Evolutionary conservation across 2,888 invertebrate genomes (phyloP).

Genomic region (Pollenia amentaria): DNA sequence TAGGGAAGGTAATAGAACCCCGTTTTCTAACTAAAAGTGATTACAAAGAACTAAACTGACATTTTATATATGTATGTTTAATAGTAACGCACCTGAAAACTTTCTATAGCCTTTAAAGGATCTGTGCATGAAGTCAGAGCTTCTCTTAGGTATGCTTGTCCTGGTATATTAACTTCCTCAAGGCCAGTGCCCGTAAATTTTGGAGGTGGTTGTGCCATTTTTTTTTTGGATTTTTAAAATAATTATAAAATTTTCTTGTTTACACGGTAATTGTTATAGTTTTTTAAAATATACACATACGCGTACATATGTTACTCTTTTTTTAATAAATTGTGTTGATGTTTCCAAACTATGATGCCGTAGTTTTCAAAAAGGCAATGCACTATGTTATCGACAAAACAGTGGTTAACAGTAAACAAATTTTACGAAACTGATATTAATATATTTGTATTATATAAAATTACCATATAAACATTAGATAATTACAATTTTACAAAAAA

Average conservation of each 20-base stretch:
- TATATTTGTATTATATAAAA: no score
- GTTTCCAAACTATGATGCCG: slow-evolving; percentile 12
- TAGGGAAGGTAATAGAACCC: slow-evolving; percentile 95
- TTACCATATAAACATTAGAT: no score
- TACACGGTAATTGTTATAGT: background rate
- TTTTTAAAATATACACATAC: background rate
- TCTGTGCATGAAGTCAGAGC: slow-evolving; percentile 98
- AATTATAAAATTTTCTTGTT: background rate
- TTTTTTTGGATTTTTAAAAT: background rate
- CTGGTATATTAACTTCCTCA: slow-evolving; percentile 94
- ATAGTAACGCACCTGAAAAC: slow-evolving; percentile 90
- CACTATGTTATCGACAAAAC: slow-evolving; percentile 6
- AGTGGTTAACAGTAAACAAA: background rate
- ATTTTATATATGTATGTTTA: background rate
- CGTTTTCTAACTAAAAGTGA: slow-evolving; percentile 91
- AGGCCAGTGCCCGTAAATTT: slow-evolving; percentile 87
- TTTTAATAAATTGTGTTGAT: background rate
- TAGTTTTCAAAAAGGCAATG: background rate
- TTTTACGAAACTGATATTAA: background rate
- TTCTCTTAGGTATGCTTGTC: slow-evolving; percentile 93
- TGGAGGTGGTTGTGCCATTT: slow-evolving; percentile 82
- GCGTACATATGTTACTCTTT: no score
- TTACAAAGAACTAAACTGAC: background rate
- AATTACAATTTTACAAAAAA: background rate
- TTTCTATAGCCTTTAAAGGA: slow-evolving; percentile 98